Base-by-base conservation (phyloP, 2,888 invertebrate genomes). In the Perizoma flavofasciatum region DNA sequence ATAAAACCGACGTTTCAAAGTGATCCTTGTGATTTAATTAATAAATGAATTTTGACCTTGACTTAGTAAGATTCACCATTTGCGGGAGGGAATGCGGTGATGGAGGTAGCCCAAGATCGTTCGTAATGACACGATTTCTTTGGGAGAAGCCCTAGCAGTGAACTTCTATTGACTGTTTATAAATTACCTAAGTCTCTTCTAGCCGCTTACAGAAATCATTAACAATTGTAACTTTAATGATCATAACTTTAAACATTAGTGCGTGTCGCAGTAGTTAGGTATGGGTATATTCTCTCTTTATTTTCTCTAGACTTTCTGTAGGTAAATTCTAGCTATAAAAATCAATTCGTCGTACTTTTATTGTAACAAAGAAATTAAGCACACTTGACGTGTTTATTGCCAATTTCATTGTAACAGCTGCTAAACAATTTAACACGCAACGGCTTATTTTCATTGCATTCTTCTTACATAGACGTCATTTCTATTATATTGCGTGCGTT, bases 361-460 rank as follows among this genome's bases (percentile, higher is more conserved):
- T 10, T 1, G 5, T 7, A 39, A 9, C 5, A n/a, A 5, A n/a
- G 10, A 0, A 6, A 10, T 10, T 44, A 33, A 9, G 6, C 11
- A 11, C n/a, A 33, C 5, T 34, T 34, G 33, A 44, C 22, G 5
- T 33, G 4, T 33, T 9, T 46, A 9, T 34, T 46, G 33, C 33
- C 4, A 34, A 9, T 34, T 0, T 33, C n/a, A 46, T 11, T 46
- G 22, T 46, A 46, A n/a, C 46, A 46, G 37, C 44, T 52, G 35
- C 10, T 22, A 41, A 41, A 40, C 33, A 50, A 40, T 51, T 37
- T 37, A 22, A 37, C 45, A 39, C 46, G 46, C 39, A 53, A 46
- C 6, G 10, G 32, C 10, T 39, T 32, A 46, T 53, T 55, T 53
- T n/a, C 22, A 46, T 46, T 45, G n/a, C 45, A 41, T n/a, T 48